A percentile compares a stretch with the other conserved stretches of the same genome.
phyloP scores from a whole-genome alignment of 2,888 invertebrate species.

The Aspidapion aeneum region DNA sequence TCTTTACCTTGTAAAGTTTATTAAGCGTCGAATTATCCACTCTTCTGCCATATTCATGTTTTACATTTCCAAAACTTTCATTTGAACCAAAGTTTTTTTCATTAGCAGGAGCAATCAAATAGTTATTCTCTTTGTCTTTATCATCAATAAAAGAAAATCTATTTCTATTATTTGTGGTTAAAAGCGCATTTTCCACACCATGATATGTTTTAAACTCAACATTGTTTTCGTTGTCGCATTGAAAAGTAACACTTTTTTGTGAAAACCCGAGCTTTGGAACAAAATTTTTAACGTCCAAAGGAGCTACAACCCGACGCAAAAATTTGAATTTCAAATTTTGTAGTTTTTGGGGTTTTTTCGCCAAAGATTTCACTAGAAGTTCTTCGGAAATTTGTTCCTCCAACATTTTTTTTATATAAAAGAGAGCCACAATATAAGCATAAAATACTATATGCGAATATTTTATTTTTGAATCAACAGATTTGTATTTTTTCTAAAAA shows the following conservation, averaged over 20 bases:
- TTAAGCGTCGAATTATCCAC: background rate
- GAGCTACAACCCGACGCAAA: background rate
- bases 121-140: background rate
- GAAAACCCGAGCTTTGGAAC: background rate
- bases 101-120: background rate
- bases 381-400: background rate
- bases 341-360: background rate
- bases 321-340: background rate
- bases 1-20: background rate
- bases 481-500: too few relatives aligned
- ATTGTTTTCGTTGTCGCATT: constrained; percentile 4
- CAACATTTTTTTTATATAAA: background rate
- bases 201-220: background rate
- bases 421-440: too few relatives aligned
- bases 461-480: too few relatives aligned
- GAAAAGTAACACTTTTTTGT: constrained; percentile 17
- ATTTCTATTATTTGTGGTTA: background rate
- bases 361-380: background rate
- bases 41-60: background rate
- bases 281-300: background rate
- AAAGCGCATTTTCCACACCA: constrained; percentile 19
- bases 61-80: background rate
- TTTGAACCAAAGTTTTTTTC: background rate
- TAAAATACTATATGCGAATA: too few relatives aligned
- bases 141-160: constrained; percentile 16